phyloP scores from a whole-genome alignment of 2,797 vertebrate genomes.

The Neoniphon sammara region DNA sequence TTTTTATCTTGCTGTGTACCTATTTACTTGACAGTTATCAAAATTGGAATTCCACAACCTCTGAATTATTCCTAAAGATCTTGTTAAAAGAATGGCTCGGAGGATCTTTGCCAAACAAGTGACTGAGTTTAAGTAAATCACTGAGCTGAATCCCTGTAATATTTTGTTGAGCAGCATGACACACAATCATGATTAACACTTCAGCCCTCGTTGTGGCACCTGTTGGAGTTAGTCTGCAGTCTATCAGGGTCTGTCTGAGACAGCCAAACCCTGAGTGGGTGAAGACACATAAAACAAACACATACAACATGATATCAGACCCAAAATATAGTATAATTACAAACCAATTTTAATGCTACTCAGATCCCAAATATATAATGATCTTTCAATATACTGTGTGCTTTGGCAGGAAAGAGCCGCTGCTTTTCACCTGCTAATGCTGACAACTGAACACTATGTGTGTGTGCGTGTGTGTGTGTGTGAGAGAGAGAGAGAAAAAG shows the following conservation, averaged over 20 bases:
- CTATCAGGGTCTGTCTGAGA: conserved; percentile 1
- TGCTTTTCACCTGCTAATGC: too few species aligned
- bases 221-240: neutral
- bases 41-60: neutral
- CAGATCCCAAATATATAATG: too few species aligned
- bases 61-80: neutral
- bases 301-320: too few species aligned
- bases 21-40: neutral
- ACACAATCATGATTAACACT: neutral
- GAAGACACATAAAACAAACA: neutral
- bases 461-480: too few species aligned
- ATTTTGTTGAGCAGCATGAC: conserved; percentile 1
- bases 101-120: neutral
- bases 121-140: neutral
- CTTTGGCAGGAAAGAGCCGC: too few species aligned
- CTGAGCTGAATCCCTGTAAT: neutral
- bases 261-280: neutral
- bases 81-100: neutral
- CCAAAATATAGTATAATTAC: too few species aligned
- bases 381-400: too few species aligned
- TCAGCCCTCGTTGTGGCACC: neutral
- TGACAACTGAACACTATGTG: too few species aligned
- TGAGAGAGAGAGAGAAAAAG: too few species aligned
- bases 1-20: conserved; percentile 1
- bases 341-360: too few species aligned